Base-by-base conservation (phyloP, 1,140 invertebrate species). In the Eulimnadia texana region DNA sequence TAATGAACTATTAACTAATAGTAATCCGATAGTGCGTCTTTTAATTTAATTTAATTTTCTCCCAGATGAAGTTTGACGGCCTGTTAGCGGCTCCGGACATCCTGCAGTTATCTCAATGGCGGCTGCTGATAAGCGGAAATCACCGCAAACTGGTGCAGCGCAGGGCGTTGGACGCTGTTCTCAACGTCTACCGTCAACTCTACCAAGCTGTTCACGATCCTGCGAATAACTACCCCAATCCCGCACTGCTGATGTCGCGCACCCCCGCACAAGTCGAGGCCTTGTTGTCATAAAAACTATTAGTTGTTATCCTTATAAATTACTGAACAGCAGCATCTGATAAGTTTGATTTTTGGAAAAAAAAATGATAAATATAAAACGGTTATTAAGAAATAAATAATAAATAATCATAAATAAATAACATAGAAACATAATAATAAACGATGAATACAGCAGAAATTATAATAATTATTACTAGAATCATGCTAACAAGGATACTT, bases 131-230 rank as follows among this genome's bases (percentile, higher is more conserved):
- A 63, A 91, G 89, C 68, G 83, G 80, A 50, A 80, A 79, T 51
- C 84, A 88, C 74, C 85, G 90, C 66, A 79, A 79, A 42, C 75
- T 78, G 20, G 80, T 91, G 0, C 86, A 90, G 65, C 85, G 83
- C 70, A 77, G 87, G 63, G 83, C 91, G 13, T 86, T 88, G 70
- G 84, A 90, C 73, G 83, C 95, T 0, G 84, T 96, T 59, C 80
- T 85, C 62, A 84, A 88, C 33, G 90, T 93, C 67, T 97, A 96
- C 71, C 82, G 82, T 65, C 86, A 93, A 72, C 78, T 97, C 2
- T 89, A 90, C 72, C 79, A 83, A 53, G 82, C 84, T 58, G 84
- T 93, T 23, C 77, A 84, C 68, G 78, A 89, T 72, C 80, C 85
- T 3, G 74, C 72, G 25, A 90, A 91, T 79, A 76, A 81, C 20